phyloP scores from a whole-genome alignment of 1,140 invertebrate genomes.

The Drosophila equinoxialis region DNA sequence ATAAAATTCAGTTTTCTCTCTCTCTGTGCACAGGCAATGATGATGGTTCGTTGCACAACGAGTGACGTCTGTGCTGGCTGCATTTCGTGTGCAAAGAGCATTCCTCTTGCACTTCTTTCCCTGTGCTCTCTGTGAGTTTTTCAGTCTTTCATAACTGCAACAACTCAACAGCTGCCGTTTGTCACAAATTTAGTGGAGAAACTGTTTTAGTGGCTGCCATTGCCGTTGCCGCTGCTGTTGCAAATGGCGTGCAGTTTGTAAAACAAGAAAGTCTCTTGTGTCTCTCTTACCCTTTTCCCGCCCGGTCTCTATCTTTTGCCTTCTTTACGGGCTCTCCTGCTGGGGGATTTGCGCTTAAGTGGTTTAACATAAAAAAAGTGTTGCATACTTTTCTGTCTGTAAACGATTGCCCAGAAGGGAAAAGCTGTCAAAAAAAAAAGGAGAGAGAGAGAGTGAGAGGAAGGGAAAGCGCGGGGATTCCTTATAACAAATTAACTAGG shows the following conservation, averaged over 20 bases:
- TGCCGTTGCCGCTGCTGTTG: slow-evolving; percentile 39
- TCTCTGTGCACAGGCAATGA: slow-evolving; percentile 36
- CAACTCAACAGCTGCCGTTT: slow-evolving; percentile 62
- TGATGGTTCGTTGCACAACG: slow-evolving; percentile 42
- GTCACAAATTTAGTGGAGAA: slow-evolving; percentile 65
- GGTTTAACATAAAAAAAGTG: slow-evolving; percentile 46
- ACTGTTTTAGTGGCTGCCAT: slow-evolving; percentile 33
- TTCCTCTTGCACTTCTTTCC: slow-evolving; percentile 41
- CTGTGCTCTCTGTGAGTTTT: not conserved
- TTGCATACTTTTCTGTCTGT: slow-evolving; percentile 55
- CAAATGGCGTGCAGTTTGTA: slow-evolving; percentile 55
- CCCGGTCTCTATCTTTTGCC: not conserved
- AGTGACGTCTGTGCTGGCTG: slow-evolving; percentile 37
- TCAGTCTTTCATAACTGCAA: slow-evolving; percentile 29
- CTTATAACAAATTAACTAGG: slow-evolving; percentile 63
- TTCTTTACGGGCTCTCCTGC: not conserved
- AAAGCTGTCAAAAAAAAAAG: too few relatives aligned
- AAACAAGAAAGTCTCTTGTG: slow-evolving; percentile 25
- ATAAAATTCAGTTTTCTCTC: not conserved
- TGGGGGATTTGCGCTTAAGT: slow-evolving; percentile 56
- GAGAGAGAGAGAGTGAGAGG: too few relatives aligned
- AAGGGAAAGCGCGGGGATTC: slow-evolving; percentile 4
- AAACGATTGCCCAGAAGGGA: slow-evolving; percentile 38
- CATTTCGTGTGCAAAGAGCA: slow-evolving; percentile 59
- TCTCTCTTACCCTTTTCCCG: not conserved